Evolutionary conservation across 2,888 invertebrate genomes (phyloP).

Genomic region (Polydesmus complanatus): DNA sequence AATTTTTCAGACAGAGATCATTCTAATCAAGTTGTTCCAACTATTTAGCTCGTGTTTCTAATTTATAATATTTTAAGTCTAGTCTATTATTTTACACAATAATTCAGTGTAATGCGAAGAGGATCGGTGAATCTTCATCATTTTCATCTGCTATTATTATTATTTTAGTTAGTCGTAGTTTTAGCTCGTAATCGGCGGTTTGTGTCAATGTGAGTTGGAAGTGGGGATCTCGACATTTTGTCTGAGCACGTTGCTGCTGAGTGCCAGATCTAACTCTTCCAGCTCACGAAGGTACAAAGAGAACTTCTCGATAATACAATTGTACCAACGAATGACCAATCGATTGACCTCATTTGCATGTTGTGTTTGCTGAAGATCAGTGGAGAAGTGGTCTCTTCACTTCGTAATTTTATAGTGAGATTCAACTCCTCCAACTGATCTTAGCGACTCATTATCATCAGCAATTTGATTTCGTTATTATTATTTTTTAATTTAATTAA

Average conservation of each 20-base stretch:
- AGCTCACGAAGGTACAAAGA: conserved; percentile 39
- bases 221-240: conserved; percentile 47
- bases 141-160: too few species aligned
- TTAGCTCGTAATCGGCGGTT: background rate
- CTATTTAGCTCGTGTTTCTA: too few species aligned
- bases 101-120: too few species aligned
- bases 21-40: too few species aligned
- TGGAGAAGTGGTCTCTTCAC: conserved; percentile 53
- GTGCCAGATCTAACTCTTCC: conserved; percentile 64
- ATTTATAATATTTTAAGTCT: too few species aligned
- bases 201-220: conserved; percentile 42
- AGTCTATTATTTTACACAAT: too few species aligned
- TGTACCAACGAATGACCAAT: background rate
- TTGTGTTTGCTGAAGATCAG: conserved; percentile 36
- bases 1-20: too few species aligned
- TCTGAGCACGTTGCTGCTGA: conserved; percentile 21
- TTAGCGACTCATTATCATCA: conserved; percentile 28
- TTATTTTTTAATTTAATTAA: conserved; percentile 3
- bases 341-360: background rate
- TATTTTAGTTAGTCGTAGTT: too few species aligned
- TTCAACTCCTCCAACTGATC: conserved; percentile 64
- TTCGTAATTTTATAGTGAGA: conserved; percentile 46
- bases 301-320: background rate
- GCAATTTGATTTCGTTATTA: background rate
- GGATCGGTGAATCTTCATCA: too few species aligned